phyloP scores from a whole-genome alignment of 2,888 invertebrate genomes.

The Ichneumon xanthorius region DNA sequence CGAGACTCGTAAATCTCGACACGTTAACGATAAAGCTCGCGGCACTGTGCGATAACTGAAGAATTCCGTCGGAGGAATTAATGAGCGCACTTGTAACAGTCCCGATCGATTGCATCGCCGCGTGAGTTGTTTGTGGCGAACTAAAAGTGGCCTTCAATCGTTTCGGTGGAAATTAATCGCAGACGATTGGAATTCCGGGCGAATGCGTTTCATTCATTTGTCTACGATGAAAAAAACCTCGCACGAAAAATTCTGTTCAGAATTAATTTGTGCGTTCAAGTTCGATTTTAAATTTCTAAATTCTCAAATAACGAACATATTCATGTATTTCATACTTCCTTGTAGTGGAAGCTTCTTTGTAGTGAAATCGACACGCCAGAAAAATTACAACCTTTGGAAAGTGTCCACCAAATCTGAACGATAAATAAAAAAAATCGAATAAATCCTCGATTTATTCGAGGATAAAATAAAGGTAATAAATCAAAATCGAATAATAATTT shows the following conservation, averaged over 20 bases:
- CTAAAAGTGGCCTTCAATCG: background rate
- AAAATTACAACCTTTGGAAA: background rate
- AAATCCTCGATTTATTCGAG: background rate
- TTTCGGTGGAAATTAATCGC: background rate
- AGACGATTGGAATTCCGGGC: background rate
- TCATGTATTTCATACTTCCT: no score
- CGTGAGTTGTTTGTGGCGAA: constrained; percentile 3
- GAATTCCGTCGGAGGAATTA: constrained; percentile 44
- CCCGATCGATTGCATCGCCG: constrained; percentile 25
- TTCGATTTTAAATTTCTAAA: no score
- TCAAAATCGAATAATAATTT: background rate
- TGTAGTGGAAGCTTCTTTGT: background rate
- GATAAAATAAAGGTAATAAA: background rate
- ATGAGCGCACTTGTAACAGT: constrained; percentile 8
- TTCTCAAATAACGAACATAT: no score
- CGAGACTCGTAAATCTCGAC: constrained; percentile 54
- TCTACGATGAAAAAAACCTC: no score
- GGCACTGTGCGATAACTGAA: constrained; percentile 25
- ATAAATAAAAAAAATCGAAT: background rate
- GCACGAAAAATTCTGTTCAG: no score
- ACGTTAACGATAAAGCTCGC: constrained; percentile 55
- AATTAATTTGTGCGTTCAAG: no score
- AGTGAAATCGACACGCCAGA: background rate
- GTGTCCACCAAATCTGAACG: background rate
- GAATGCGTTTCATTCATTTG: background rate